phyloP scores from a whole-genome alignment of 2,113 vertebrate species.

The Corapipo altera region DNA sequence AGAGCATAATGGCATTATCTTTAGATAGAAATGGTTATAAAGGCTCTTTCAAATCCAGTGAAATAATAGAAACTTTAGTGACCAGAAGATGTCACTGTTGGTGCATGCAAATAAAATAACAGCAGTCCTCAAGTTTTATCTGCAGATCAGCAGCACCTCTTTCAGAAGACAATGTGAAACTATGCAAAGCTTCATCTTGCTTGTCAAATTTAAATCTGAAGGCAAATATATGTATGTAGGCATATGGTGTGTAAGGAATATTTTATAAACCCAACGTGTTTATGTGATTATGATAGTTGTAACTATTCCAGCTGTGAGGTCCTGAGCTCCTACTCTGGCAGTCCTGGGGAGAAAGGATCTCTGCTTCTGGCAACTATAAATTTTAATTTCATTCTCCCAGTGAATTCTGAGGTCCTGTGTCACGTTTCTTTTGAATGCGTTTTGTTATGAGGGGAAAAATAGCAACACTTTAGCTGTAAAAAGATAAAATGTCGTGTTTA shows the following conservation, averaged over 20 bases:
- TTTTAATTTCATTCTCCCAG: not conserved
- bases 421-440: not conserved
- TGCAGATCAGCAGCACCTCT: not conserved
- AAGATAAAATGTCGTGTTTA: not conserved
- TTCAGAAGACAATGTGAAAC: not conserved
- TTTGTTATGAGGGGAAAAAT: not conserved
- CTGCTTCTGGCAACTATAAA: not conserved
- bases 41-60: not conserved
- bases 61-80: not conserved
- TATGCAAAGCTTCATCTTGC: not conserved
- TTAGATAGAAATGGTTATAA: not conserved
- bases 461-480: not conserved
- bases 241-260: not conserved
- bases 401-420: not conserved
- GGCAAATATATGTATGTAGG: not conserved
- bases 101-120: not conserved
- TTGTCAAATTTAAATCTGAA: not conserved
- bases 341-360: not conserved
- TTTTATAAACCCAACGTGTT: not conserved
- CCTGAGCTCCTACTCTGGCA: not conserved
- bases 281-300: not conserved
- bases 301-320: not conserved
- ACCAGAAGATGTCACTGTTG: conserved; percentile 27
- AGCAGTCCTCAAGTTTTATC: not conserved
- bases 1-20: not conserved